Evolutionary conservation across 2,888 invertebrate species (phyloP).

Genomic region (Brachyptera risi): DNA sequence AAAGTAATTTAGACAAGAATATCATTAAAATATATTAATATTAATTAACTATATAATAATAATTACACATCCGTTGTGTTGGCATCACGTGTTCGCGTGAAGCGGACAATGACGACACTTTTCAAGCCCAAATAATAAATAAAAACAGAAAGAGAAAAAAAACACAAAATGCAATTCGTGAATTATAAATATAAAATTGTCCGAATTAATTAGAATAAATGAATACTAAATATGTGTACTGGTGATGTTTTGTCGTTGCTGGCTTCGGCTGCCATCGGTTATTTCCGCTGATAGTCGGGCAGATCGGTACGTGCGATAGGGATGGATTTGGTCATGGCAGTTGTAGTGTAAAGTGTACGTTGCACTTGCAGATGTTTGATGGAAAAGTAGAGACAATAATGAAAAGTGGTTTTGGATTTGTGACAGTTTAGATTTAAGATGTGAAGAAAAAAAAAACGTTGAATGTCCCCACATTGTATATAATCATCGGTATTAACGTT

Average conservation of each 20-base stretch:
- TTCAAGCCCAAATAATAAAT: neutral
- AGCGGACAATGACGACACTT: constrained; percentile 1
- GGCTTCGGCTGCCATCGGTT: neutral
- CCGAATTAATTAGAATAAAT: neutral
- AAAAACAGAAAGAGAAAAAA: neutral
- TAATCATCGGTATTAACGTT: too few species aligned
- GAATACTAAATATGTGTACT: neutral
- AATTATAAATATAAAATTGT: too few species aligned
- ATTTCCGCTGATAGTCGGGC: neutral
- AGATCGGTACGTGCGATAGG: too few species aligned
- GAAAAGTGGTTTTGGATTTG: too few species aligned
- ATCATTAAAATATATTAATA: constrained; percentile 18
- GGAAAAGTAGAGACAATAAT: too few species aligned
- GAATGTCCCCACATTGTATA: too few species aligned
- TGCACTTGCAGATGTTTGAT: too few species aligned
- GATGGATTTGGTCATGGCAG: too few species aligned
- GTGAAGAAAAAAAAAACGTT: too few species aligned
- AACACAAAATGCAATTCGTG: too few species aligned
- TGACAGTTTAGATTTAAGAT: too few species aligned
- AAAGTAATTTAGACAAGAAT: constrained; percentile 6
- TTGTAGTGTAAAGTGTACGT: too few species aligned
- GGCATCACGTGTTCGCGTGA: neutral
- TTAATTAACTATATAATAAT: constrained; percentile 10
- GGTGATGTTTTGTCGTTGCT: neutral
- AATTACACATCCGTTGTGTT: constrained; percentile 4